Conservation (phyloP, 2,113 vertebrate genomes). For the human region DNA sequence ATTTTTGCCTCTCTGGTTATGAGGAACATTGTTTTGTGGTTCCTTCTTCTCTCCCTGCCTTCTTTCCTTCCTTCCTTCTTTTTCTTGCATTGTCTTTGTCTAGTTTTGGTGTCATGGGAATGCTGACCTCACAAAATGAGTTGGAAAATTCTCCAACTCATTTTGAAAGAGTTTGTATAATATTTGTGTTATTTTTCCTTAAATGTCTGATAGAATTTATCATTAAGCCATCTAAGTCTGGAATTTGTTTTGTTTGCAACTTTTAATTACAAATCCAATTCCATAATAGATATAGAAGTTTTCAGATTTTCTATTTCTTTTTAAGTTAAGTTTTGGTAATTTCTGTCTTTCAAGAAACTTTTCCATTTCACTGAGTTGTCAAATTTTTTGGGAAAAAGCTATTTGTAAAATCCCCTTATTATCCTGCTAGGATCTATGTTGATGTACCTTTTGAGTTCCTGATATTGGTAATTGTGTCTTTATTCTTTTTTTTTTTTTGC, state of each 20-base stretch:
- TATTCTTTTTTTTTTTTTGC: neutral
- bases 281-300: neutral
- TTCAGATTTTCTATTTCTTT: neutral
- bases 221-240: neutral
- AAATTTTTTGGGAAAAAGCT: neutral
- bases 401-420: neutral
- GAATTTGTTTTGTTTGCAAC: neutral
- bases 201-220: neutral
- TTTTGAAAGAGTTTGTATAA: neutral
- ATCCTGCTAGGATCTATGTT: neutral
- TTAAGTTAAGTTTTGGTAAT: neutral
- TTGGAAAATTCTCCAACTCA: neutral
- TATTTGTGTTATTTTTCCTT: neutral
- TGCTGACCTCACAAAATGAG: neutral
- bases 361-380: neutral
- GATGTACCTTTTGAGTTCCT: neutral
- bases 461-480: neutral
- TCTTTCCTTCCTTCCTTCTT: neutral
- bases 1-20: neutral
- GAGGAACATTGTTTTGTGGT: neutral
- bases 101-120: neutral
- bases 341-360: neutral
- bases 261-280: neutral
- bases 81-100: neutral
- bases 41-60: neutral